Percentiles rank a stretch among this genome's conserved stretches.
Conservation (phyloP, 2,113 vertebrate genomes). For the Monopterus albus region DNA sequence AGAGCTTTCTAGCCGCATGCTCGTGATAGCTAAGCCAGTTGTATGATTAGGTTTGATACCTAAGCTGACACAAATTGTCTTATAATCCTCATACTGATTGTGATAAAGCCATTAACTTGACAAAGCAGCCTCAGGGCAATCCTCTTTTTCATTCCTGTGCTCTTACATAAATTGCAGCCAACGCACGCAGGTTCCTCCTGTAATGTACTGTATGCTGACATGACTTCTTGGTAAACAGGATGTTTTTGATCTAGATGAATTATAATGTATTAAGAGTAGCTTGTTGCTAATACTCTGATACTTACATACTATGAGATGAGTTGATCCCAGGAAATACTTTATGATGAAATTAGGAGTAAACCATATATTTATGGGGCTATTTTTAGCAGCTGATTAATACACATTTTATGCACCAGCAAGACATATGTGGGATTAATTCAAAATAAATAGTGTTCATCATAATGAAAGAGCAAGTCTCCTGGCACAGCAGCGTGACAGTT, state of each 20-base stretch:
- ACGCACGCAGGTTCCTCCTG: constrained; percentile 12
- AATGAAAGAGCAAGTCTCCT: not conserved
- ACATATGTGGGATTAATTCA: no score
- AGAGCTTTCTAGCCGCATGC: not conserved
- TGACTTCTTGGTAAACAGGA: constrained; percentile 40
- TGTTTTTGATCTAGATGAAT: constrained; percentile 1
- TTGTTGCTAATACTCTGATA: no score
- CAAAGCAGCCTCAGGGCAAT: constrained; percentile 30
- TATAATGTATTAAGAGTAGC: not conserved
- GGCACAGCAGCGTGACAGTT: no score
- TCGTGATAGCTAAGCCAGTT: constrained; percentile 2
- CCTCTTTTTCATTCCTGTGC: constrained; percentile 14
- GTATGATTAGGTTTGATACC: constrained; percentile 57
- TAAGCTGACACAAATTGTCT: constrained; percentile 14
- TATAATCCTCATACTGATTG: constrained; percentile 35
- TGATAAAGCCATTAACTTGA: constrained; percentile 17
- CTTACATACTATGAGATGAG: not conserved
- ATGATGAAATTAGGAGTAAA: not conserved
- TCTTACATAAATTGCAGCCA: constrained; percentile 19
- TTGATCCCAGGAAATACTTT: not conserved
- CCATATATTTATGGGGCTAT: no score
- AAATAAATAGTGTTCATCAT: not conserved
- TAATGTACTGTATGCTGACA: constrained; percentile 34
- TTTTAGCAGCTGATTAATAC: not conserved
- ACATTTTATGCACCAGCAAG: no score